These are phyloP conservation scores for Apostichopus californicus DNA, from an alignment of 35 echinoderm and acorn worm genomes.

Conservation along the genomic window DNA sequence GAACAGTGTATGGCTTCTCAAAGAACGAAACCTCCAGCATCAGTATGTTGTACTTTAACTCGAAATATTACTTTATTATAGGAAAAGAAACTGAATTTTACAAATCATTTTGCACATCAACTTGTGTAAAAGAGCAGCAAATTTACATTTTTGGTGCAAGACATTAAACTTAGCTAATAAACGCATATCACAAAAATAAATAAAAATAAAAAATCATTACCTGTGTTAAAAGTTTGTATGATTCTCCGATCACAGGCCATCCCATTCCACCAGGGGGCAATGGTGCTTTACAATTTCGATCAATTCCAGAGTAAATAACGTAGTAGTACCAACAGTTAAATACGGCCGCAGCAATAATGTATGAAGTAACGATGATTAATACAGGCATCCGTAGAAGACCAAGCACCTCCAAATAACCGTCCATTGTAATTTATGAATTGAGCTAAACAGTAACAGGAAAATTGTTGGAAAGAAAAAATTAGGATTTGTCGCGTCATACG, in stretches of 20 bases:
- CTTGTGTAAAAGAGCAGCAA: too few relatives aligned
- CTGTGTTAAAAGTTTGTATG: conserved; percentile 55
- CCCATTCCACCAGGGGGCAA: conserved; percentile 82
- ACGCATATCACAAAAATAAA: too few relatives aligned
- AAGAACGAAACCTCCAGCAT: too few relatives aligned
- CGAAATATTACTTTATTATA: too few relatives aligned
- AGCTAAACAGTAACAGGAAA: background rate
- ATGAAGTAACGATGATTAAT: background rate
- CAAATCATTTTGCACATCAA: too few relatives aligned
- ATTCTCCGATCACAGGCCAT: conserved; percentile 85
- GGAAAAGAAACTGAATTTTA: too few relatives aligned
- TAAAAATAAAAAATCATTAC: conserved; percentile 28
- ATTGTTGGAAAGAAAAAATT: too few relatives aligned
- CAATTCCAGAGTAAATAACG: conserved; percentile 38
- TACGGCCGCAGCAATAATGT: background rate
- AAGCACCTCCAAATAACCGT: background rate
- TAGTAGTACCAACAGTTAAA: conserved; percentile 19
- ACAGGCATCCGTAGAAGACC: background rate
- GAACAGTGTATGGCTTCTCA: too few relatives aligned
- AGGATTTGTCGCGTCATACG: too few relatives aligned
- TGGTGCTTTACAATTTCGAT: conserved; percentile 66
- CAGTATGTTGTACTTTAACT: too few relatives aligned
- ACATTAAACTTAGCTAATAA: too few relatives aligned
- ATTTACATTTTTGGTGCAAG: too few relatives aligned
- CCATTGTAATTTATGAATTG: background rate